These are phyloP conservation scores for Eupsilia transversa DNA, from an alignment of 2,888 invertebrate species.

Conservation along the genomic window DNA sequence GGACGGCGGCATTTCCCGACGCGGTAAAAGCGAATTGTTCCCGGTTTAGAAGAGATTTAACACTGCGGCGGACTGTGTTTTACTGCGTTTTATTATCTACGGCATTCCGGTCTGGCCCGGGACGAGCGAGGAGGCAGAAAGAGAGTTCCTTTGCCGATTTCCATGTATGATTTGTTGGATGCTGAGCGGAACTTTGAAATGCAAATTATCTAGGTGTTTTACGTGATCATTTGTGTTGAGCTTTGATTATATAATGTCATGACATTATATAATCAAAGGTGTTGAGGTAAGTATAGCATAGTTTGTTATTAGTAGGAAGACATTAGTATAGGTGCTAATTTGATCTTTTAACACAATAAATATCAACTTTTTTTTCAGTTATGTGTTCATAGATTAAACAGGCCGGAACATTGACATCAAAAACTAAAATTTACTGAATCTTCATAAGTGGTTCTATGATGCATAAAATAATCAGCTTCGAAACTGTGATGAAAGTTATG, in stretches of 20 bases:
- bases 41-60: slow-evolving; percentile 72
- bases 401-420: no score
- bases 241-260: no score
- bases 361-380: not conserved
- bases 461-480: no score
- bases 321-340: not conserved
- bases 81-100: slow-evolving; percentile 70
- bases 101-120: slow-evolving; percentile 43
- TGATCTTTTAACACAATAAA: not conserved
- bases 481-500: no score
- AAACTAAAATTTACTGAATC: no score
- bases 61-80: slow-evolving; percentile 66
- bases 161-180: slow-evolving; percentile 48
- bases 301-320: not conserved
- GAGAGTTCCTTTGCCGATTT: slow-evolving; percentile 49
- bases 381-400: no score
- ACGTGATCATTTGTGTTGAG: slow-evolving; percentile 13
- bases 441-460: no score
- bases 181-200: slow-evolving; percentile 29
- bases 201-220: slow-evolving; percentile 18
- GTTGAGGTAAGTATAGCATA: not conserved
- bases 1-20: slow-evolving; percentile 56
- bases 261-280: no score
- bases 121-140: slow-evolving; percentile 41
- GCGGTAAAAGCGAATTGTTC: slow-evolving; percentile 66